These are phyloP conservation scores for Lasioglossum figueresi DNA, from an alignment of 2,888 invertebrate species.

Conservation along the genomic window DNA sequence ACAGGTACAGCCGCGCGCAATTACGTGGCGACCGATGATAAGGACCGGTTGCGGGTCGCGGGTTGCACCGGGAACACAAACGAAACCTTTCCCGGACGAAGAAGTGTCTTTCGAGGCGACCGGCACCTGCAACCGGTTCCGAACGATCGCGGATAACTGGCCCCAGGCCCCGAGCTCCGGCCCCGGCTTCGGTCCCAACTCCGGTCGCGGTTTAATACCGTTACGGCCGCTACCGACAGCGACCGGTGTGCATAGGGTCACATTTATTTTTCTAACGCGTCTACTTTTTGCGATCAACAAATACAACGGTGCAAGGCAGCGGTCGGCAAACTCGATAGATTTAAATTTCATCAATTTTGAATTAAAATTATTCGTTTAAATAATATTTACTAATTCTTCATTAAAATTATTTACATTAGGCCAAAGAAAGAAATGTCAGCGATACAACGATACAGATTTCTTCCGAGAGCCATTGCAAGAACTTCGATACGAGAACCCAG, in stretches of 20 bases:
- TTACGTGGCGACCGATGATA: slow-evolving; percentile 20
- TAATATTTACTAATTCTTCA: no score
- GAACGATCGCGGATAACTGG: slow-evolving; percentile 76
- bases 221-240: slow-evolving; percentile 57
- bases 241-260: not conserved
- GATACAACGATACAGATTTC: no score
- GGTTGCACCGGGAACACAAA: slow-evolving; percentile 18
- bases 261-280: not conserved
- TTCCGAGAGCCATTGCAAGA: no score
- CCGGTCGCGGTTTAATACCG: slow-evolving; percentile 73
- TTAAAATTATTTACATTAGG: no score
- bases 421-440: no score
- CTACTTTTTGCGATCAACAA: no score
- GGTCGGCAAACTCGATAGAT: no score
- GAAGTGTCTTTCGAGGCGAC: slow-evolving; percentile 47
- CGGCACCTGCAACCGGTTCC: slow-evolving; percentile 77
- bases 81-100: slow-evolving; percentile 41
- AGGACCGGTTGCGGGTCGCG: slow-evolving; percentile 9
- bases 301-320: no score
- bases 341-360: no score
- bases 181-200: slow-evolving; percentile 11
- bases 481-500: no score
- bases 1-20: not conserved
- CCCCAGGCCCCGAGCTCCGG: slow-evolving; percentile 55
- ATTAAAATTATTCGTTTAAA: no score